These are phyloP conservation scores for Erpobdella octoculata DNA, from an alignment of 2,888 invertebrate species.

Conservation along the genomic window DNA sequence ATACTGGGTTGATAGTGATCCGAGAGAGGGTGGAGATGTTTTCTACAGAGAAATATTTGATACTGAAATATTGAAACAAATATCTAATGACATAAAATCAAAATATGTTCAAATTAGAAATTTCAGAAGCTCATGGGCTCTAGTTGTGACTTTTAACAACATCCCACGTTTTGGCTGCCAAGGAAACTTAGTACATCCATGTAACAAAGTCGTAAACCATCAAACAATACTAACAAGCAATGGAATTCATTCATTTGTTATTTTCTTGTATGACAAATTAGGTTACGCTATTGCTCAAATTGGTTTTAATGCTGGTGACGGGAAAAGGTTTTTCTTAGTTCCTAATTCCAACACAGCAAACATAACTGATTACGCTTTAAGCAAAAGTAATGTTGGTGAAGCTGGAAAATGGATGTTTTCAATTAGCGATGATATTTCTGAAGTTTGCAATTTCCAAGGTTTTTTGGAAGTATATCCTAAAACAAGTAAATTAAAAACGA, in stretches of 20 bases:
- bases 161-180: constrained; percentile 19
- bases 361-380: constrained; percentile 18
- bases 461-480: constrained; percentile 22
- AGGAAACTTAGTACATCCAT: background rate
- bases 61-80: background rate
- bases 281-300: constrained; percentile 18
- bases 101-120: constrained; percentile 1
- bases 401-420: constrained; percentile 30
- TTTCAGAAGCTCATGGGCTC: constrained; percentile 22
- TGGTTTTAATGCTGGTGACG: constrained; percentile 29
- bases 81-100: constrained; percentile 4
- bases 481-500: no score
- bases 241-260: constrained; percentile 24
- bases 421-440: constrained; percentile 20
- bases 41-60: constrained; percentile 23
- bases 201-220: constrained; percentile 20
- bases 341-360: constrained; percentile 14
- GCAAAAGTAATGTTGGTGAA: constrained; percentile 17
- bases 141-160: constrained; percentile 23
- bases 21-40: constrained; percentile 22
- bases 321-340: constrained; percentile 13
- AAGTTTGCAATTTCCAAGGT: constrained; percentile 5
- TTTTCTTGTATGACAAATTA: constrained; percentile 20
- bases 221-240: constrained; percentile 26
- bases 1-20: constrained; percentile 28